Base-by-base conservation (phyloP, 2,797 vertebrate genomes). In the Chloroceryle amazona region DNA sequence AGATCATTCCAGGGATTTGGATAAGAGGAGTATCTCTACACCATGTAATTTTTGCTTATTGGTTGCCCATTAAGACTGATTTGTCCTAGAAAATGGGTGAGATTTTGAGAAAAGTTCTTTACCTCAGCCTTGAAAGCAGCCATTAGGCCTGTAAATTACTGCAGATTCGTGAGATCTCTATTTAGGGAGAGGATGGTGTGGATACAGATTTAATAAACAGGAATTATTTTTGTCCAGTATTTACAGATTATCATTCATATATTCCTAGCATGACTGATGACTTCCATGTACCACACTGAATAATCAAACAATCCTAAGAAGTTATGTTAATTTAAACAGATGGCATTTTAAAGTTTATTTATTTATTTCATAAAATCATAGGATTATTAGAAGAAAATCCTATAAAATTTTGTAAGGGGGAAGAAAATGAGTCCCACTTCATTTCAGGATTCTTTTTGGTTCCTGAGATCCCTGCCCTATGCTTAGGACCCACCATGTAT, bases 41-140 rank as follows among this genome's bases (percentile, higher is more conserved):
- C 19, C 6, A 51, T 31, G 28, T 82, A 25, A 87, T 94, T 86
- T 94, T 55, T 80, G 13, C 67, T 54, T 44, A 21, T 66, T 66
- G 41, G 7, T 62, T 84, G 47, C 28, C 58, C 67, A 2, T 75
- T 61, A 51, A 13, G 44, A 26, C 19, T 31, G 44, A 12, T 63
- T 94, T 66, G 22, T 70, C 41, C 35, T 58, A 42, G 31, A 54
- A 66, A 52, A 87, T 39, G 39, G 22, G 10, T 60, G 70, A 70
- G 60, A 75, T 94, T 75, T 78, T 2, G 25, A 39, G 75, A 41
- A 76, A 94, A 96, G 85, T 96, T 96, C 28, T 58, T 44, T 68
- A 20, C 44, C 19, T 86, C 37, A 44, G n/a, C 46, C 35, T 3
- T 61, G 37, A 65, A 78, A 74, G 54, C 75, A 81, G 49, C 41